These are phyloP conservation scores for Manis pentadactyla DNA, from an alignment of 2,797 vertebrate genomes.

Conservation along the genomic window DNA sequence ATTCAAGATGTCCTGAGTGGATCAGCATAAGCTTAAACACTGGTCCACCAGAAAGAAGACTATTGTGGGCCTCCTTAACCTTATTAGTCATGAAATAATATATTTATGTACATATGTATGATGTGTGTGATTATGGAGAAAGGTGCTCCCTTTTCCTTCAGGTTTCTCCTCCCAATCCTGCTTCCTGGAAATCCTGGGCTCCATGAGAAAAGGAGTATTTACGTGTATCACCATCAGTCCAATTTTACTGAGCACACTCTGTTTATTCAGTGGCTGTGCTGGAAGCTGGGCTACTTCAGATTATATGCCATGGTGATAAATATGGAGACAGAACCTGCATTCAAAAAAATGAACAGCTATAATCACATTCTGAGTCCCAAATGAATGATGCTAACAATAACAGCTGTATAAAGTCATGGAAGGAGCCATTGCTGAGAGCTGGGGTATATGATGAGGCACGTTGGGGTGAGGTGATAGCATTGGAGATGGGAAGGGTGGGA, in stretches of 20 bases:
- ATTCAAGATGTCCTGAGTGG: slow-evolving; percentile 51
- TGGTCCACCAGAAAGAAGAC: neutral
- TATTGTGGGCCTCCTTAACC: neutral
- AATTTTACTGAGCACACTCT: neutral
- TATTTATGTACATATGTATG: neutral
- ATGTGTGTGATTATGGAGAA: neutral
- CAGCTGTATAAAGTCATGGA: neutral
- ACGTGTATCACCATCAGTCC: neutral
- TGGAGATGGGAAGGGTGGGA: neutral
- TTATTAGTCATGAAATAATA: neutral
- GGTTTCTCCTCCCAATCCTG: neutral
- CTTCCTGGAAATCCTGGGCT: neutral
- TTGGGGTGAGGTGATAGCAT: too few species aligned
- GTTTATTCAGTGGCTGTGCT: neutral
- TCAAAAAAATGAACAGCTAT: neutral
- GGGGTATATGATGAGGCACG: neutral
- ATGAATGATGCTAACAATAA: neutral
- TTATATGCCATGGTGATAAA: neutral
- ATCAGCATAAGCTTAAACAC: slow-evolving; percentile 47
- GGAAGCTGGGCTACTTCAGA: neutral
- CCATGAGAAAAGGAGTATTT: neutral
- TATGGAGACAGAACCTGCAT: neutral
- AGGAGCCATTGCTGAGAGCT: accelerated
- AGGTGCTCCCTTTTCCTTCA: neutral
- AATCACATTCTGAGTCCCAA: neutral